Conservation (phyloP, 2,113 vertebrate species). For the Periophthalmus modestus region DNA sequence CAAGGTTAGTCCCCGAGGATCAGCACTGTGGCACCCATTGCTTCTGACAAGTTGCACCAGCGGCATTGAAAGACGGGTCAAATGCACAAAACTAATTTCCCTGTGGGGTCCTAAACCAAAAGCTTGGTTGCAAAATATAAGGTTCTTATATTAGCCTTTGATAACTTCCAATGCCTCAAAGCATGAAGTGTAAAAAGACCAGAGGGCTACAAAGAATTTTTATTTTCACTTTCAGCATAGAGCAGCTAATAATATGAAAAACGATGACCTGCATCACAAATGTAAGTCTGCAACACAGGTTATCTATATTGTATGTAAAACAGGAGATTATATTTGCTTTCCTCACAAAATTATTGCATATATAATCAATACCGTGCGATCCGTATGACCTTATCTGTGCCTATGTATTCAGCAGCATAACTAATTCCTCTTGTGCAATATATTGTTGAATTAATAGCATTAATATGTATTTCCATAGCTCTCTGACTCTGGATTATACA, state of each 20-base stretch:
- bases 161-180: too few species aligned
- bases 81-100: too few species aligned
- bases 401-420: background rate
- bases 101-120: too few species aligned
- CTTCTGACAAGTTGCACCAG: too few species aligned
- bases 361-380: background rate
- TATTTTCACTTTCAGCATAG: background rate
- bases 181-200: too few species aligned
- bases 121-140: too few species aligned
- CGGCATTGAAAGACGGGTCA: too few species aligned
- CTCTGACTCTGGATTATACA: constrained; percentile 88
- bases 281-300: background rate
- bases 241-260: background rate
- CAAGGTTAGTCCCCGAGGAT: too few species aligned
- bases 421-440: background rate
- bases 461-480: constrained; percentile 64
- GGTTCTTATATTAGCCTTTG: too few species aligned
- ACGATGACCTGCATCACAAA: background rate
- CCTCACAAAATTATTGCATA: background rate
- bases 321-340: background rate
- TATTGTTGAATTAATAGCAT: background rate
- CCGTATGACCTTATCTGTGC: background rate
- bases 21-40: too few species aligned
- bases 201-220: too few species aligned
- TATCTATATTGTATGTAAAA: background rate